Conservation (phyloP, 2,113 vertebrate genomes). For the Laticauda colubrina region DNA sequence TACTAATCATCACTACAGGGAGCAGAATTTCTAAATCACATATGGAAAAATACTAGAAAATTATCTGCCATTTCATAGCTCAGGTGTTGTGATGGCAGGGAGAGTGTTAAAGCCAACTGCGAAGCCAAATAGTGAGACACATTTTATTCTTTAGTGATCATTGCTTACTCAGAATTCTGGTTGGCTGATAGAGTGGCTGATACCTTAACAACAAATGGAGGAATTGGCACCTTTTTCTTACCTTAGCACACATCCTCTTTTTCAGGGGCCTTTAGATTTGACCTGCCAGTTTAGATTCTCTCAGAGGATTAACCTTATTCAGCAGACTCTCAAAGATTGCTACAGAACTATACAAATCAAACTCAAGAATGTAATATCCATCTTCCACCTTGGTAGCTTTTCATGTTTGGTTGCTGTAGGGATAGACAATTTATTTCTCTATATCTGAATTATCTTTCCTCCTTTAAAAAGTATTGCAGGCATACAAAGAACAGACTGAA, state of each 20-base stretch:
- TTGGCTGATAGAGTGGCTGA: too few species aligned
- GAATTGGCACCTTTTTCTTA: neutral
- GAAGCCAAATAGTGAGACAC: neutral
- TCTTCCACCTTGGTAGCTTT: neutral
- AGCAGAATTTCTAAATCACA: neutral
- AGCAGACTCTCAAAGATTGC: neutral
- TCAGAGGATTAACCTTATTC: neutral
- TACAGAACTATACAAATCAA: neutral
- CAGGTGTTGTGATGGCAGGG: neutral
- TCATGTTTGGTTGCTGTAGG: neutral
- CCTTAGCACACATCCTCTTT: neutral
- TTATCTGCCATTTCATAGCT: neutral
- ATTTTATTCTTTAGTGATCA: neutral
- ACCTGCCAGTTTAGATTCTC: neutral
- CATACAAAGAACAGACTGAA: neutral
- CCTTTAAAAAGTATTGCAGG: neutral
- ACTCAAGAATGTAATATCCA: neutral
- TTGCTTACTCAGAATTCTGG: neutral
- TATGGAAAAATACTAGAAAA: neutral
- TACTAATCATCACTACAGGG: neutral
- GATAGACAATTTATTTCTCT: neutral
- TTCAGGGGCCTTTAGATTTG: neutral
- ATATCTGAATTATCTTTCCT: neutral
- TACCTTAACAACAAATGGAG: neutral
- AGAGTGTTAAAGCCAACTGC: too few species aligned